Evolutionary conservation across 1,140 invertebrate species (phyloP), one percentile per base, ranked within the genome.

Genomic region (Macrosteles quadrilineatus): DNA sequence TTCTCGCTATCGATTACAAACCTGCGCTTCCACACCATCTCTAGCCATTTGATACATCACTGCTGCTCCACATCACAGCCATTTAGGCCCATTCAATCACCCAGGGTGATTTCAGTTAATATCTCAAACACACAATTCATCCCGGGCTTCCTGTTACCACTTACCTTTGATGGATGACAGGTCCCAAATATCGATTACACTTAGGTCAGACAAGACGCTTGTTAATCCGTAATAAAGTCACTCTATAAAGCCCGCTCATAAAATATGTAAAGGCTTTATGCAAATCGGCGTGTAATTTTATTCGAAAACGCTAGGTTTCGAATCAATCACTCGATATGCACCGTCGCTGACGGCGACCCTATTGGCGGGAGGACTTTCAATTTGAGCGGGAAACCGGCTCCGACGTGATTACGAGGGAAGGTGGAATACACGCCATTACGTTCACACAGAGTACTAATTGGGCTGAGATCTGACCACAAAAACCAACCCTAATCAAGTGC

Each of bases 231-330:
- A 59, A 59, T 59, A 59, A 59, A 59, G 55, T 59, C 27, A 59
- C 55, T 59, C 55, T 59, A n/a, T n/a, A n/a, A n/a, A n/a, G n/a
- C 12, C 55, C 27, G 27, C 55, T 59, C 55, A 59, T 59, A 59
- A 59, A 59, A 59, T 59, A 59, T 59, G 55, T 59, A 59, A 59
- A 59, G 23, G 55, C 55, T 59, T 59, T 59, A 59, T 59, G 55
- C 55, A 59, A 59, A 59, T 59, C n/a, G 25, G 55, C 9, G 21
- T 25, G 55, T 59, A 29, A 29, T 59, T 59, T 59, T 59, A 59
- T 30, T 59, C 23, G 14, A 29, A 29, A 59, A 59, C 23, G 55
- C 27, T 14, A 4, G 23, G 2, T 29, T 59, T n/a, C 55, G 6
- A 59, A 59, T 59, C 55, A 59, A 59, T 59, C 55, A 59, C 55